Conservation (phyloP, 2,113 vertebrate genomes). For the Indri indri region DNA sequence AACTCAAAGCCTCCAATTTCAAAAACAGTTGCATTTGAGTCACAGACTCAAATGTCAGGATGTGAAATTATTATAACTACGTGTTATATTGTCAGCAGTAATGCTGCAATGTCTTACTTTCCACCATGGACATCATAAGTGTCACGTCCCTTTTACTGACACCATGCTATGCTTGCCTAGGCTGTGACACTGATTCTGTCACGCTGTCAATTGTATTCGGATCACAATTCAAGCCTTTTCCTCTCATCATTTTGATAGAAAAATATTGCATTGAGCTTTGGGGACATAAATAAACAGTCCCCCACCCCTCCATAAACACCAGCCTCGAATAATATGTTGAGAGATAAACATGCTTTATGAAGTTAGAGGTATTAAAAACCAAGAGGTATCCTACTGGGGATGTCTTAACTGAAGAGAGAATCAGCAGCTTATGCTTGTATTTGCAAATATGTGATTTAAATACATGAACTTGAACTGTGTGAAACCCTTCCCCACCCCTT, state of each 20-base stretch:
- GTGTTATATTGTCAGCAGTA: not conserved
- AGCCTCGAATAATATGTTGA: slow-evolving; percentile 40
- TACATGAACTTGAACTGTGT: not conserved
- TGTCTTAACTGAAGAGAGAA: not conserved
- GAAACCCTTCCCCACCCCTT: not conserved
- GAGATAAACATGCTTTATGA: slow-evolving; percentile 50
- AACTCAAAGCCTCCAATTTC: not conserved
- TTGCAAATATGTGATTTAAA: slow-evolving; percentile 7
- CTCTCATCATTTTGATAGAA: slow-evolving; percentile 46
- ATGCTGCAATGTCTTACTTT: not conserved
- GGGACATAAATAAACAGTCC: slow-evolving; percentile 44
- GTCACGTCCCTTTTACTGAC: not conserved
- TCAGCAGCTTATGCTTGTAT: not conserved
- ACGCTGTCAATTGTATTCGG: slow-evolving; percentile 9
- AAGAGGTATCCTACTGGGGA: not conserved
- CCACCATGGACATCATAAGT: not conserved
- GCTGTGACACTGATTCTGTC: not conserved
- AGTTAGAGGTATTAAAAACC: slow-evolving; percentile 55
- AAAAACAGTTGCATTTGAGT: not conserved
- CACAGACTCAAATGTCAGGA: not conserved
- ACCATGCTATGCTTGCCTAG: not conserved
- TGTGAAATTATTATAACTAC: not conserved
- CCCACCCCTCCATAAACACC: not conserved
- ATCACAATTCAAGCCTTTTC: not conserved
- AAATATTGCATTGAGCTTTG: slow-evolving; percentile 64